Conservation (phyloP, 2,113 vertebrate species). For the Alethe castanea region DNA sequence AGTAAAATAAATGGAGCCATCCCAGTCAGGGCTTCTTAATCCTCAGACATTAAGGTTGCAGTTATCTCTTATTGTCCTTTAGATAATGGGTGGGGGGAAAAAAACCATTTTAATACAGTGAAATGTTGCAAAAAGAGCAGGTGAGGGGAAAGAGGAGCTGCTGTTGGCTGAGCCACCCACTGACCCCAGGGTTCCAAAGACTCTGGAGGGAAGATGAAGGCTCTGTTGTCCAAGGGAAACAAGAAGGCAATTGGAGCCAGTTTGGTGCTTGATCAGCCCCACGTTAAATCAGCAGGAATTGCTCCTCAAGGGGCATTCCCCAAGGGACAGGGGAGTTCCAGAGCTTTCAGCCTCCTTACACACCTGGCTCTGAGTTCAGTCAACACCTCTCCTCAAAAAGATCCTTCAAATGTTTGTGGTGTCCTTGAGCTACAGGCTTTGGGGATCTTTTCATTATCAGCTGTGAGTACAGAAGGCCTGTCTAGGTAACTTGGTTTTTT, state of each 20-base stretch:
- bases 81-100: rapidly evolving
- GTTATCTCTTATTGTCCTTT: neutral
- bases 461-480: neutral
- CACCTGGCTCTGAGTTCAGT: neutral
- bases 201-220: neutral
- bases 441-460: neutral
- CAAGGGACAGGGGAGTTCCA: neutral
- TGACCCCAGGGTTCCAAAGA: neutral
- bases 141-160: neutral
- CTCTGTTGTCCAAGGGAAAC: neutral
- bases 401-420: rapidly evolving
- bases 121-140: neutral
- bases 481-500: neutral
- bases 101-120: neutral
- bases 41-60: rapidly evolving
- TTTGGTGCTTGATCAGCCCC: neutral
- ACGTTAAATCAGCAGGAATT: rapidly evolving
- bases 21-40: neutral
- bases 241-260: rapidly evolving
- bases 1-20: rapidly evolving
- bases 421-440: neutral
- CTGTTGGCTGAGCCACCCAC: neutral
- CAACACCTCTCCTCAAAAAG: neutral
- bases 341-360: neutral
- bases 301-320: rapidly evolving